Base-by-base conservation (phyloP, 2,113 vertebrate genomes). In the Dasypus novemcinctus region DNA sequence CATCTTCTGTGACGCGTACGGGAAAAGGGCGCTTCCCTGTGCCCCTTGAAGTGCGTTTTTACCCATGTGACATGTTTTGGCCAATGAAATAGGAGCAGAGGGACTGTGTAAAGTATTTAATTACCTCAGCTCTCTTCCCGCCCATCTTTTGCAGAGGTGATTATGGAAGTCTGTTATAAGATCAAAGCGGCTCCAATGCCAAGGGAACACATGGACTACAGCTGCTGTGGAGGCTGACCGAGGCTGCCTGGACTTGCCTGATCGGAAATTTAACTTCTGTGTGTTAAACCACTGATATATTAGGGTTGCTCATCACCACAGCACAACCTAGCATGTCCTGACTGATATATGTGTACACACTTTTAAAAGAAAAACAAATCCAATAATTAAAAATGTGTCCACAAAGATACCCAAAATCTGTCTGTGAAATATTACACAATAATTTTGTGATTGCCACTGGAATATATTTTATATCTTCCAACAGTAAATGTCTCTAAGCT, bases 291-390 rank as follows among this genome's bases (percentile, higher is more conserved):
- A 68, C 41, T 75, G 27, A 54, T 1, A 54, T n/a, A 87, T 95
- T 78, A 49, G 10, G 12, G 20, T 31, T 91, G 12, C 2, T 80
- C 1, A 1, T 81, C 87, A 52, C 18, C 54, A 29, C 3, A 54
- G n/a, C 15, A 68, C 27, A 82, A 25, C 9, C 1, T 76, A 23
- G 7, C 1, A 54, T 84, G 52, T 90, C 43, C n/a, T 78, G 54
- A 49, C 18, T 61, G 33, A 63, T 33, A 57, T 27, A 11, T 10
- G 20, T 5, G 41, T 4, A 79, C 8, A 63, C 43, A 52, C 20
- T 29, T 87, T 66, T 71, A 52, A 75, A 75, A 93, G 23, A 57
- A 86, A 93, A 80, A 87, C 14, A 63, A 83, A 83, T 69, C 76
- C 46, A 31, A 5, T 86, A 63, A 74, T 81, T 69, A 78, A 82